phyloP scores from a whole-genome alignment of 1,140 invertebrate species.

The Planococcus citri region DNA sequence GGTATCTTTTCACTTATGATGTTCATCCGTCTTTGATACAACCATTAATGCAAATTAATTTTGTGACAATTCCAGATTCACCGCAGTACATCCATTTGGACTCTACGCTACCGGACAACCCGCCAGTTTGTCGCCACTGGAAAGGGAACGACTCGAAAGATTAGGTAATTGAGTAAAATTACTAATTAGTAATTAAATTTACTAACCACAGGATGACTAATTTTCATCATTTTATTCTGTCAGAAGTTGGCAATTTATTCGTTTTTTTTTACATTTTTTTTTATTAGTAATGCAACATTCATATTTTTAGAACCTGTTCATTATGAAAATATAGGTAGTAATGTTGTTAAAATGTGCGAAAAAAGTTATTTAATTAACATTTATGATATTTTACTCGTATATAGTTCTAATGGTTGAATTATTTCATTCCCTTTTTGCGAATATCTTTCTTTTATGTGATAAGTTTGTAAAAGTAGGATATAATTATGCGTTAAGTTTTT shows the following conservation, averaged over 20 bases:
- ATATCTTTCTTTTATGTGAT: background rate
- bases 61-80: conserved; percentile 32
- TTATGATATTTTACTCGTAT: no score
- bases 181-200: background rate
- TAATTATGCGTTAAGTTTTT: background rate
- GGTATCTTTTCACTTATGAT: no score
- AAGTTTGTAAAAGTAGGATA: background rate
- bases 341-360: background rate
- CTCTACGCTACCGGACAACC: conserved; percentile 34
- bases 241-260: conserved; percentile 34
- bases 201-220: background rate
- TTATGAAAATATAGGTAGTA: background rate
- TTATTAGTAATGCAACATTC: background rate
- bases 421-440: background rate
- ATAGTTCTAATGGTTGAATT: background rate
- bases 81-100: conserved; percentile 44
- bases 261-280: background rate
- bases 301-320: conserved; percentile 4
- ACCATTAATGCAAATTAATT: no score
- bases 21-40: no score
- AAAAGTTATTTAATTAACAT: background rate
- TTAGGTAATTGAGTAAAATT: conserved; percentile 47
- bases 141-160: conserved; percentile 71
- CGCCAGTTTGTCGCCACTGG: conserved; percentile 40
- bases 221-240: conserved; percentile 6